Evolutionary conservation across 1,140 invertebrate genomes (phyloP).

Genomic region (Pseudomyrmex gracilis): DNA sequence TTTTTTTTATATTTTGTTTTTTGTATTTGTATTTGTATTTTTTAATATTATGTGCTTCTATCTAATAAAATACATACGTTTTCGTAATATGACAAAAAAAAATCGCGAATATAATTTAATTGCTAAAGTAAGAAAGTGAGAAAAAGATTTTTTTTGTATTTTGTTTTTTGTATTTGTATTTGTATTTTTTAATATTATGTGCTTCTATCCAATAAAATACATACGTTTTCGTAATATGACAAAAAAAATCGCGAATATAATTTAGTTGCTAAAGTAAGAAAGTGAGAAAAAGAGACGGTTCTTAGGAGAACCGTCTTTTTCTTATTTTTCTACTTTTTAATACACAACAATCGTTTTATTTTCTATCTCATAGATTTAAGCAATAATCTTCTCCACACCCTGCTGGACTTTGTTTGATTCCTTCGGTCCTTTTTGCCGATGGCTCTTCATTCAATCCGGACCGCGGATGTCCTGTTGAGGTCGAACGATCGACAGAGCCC

Average conservation of each 20-base stretch:
- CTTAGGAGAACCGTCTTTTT: background rate
- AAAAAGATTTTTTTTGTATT: no score
- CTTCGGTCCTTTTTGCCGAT: constrained; percentile 27
- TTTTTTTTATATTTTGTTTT: no score
- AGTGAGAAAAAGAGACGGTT: background rate
- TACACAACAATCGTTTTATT: background rate
- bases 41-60: background rate
- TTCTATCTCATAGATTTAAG: background rate
- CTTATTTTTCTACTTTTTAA: background rate
- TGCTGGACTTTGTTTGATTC: constrained; percentile 4
- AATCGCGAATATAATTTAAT: background rate
- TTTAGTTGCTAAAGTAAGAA: background rate
- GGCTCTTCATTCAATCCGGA: constrained; percentile 45
- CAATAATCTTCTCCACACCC: constrained; percentile 8
- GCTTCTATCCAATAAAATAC: background rate
- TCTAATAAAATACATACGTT: background rate
- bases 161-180: no score
- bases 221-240: no score
- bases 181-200: no score
- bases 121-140: background rate
- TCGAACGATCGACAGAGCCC: constrained; percentile 28
- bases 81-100: no score
- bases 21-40: no score
- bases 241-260: background rate
- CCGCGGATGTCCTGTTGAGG: constrained; percentile 15